Percentiles rank a stretch among this genome's conserved stretches.
These are phyloP conservation scores for Apoda limacodes DNA, from an alignment of 2,888 invertebrate species.

Conservation along the genomic window DNA sequence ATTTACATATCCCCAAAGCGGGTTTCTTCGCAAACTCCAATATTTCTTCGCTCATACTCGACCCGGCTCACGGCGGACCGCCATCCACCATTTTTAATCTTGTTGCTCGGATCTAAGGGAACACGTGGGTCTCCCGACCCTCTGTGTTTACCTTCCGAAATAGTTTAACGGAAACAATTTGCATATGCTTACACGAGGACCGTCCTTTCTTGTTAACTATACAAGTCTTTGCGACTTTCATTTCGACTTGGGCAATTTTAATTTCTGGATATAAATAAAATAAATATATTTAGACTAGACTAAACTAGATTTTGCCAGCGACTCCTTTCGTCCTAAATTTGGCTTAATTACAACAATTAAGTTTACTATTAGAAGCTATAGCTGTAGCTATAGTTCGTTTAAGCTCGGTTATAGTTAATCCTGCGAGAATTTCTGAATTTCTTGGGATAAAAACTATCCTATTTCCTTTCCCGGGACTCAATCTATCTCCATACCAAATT, in stretches of 20 bases:
- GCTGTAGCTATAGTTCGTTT: too few species aligned
- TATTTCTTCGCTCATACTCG: slow-evolving; percentile 53
- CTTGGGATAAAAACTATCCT: too few species aligned
- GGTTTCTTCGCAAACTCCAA: slow-evolving; percentile 62
- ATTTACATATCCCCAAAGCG: slow-evolving; percentile 66
- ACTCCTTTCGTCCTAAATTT: too few species aligned
- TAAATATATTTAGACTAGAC: too few species aligned
- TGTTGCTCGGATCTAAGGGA: slow-evolving; percentile 54
- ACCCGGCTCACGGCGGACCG: slow-evolving; percentile 49
- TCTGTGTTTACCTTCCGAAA: slow-evolving; percentile 68
- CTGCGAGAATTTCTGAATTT: too few species aligned
- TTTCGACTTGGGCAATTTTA: slow-evolving; percentile 25
- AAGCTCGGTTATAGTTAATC: too few species aligned
- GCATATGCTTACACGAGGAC: slow-evolving; percentile 65
- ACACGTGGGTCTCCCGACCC: slow-evolving; percentile 53
- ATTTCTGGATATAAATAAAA: too few species aligned
- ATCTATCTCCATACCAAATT: too few species aligned
- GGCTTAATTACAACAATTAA: too few species aligned
- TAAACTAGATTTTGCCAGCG: too few species aligned
- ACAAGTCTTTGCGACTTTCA: slow-evolving; percentile 34
- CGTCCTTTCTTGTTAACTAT: slow-evolving; percentile 63
- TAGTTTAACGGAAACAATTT: slow-evolving; percentile 70
- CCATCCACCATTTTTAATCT: slow-evolving; percentile 69
- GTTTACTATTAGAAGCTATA: too few species aligned
- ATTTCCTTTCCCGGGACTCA: too few species aligned